These are phyloP conservation scores for Pogonomyrmex barbatus DNA, from an alignment of 1,140 invertebrate species.

Conservation along the genomic window DNA sequence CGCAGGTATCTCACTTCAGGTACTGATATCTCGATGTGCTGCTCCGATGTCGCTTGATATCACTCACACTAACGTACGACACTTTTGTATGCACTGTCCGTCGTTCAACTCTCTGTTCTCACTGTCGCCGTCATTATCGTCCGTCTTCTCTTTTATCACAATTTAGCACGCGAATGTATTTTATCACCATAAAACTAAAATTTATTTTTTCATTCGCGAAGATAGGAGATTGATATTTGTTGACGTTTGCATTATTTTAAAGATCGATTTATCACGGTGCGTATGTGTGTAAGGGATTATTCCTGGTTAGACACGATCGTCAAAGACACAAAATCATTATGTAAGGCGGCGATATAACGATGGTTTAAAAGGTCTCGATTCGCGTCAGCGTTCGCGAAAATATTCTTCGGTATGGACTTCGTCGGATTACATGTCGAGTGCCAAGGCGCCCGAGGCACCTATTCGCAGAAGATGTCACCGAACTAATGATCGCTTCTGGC, in stretches of 20 bases:
- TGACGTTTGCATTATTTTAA: background rate
- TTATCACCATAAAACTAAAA: slow-evolving; percentile 27
- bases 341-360: slow-evolving; percentile 24
- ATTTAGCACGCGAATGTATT: slow-evolving; percentile 5
- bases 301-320: background rate
- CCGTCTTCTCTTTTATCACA: background rate
- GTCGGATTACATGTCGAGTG: slow-evolving; percentile 28
- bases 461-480: slow-evolving; percentile 31
- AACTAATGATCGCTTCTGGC: slow-evolving; percentile 34
- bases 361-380: slow-evolving; percentile 36
- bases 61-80: slow-evolving; percentile 62
- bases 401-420: background rate
- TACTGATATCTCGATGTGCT: slow-evolving; percentile 42
- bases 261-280: background rate
- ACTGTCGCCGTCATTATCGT: slow-evolving; percentile 11
- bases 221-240: background rate
- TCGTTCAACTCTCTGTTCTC: slow-evolving; percentile 58
- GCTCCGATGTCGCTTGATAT: slow-evolving; percentile 40
- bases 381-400: slow-evolving; percentile 15
- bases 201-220: background rate
- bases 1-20: slow-evolving; percentile 36
- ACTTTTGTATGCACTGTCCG: slow-evolving; percentile 66
- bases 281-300: background rate
- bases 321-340: slow-evolving; percentile 16
- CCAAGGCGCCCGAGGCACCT: slow-evolving; percentile 3